Evolutionary conservation across 2,888 invertebrate genomes (phyloP).

Genomic region (Melieria picta): DNA sequence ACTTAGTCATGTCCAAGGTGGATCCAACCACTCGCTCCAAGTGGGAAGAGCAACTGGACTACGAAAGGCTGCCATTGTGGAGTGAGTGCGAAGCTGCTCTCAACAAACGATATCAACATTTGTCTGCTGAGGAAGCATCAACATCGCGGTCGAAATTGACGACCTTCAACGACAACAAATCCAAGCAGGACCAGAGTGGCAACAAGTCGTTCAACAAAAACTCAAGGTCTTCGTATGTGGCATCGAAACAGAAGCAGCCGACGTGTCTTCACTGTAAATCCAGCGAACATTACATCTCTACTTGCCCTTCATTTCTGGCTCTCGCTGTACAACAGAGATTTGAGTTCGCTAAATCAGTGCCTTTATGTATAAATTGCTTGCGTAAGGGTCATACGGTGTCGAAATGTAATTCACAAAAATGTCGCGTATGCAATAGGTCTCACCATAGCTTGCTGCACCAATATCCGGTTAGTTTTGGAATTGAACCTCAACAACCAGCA

Average conservation of each 20-base stretch:
- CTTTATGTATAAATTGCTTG: constrained; percentile 30
- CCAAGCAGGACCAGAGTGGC: not conserved
- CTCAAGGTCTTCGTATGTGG: not conserved
- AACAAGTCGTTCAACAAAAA: not conserved
- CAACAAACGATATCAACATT: constrained; percentile 32
- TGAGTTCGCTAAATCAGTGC: constrained; percentile 6
- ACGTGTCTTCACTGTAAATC: constrained; percentile 1
- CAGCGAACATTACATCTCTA: not conserved
- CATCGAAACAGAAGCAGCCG: not conserved
- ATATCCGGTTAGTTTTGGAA: constrained; percentile 29
- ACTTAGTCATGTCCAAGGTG: constrained; percentile 41
- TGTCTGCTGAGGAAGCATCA: constrained; percentile 17
- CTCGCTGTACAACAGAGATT: constrained; percentile 10
- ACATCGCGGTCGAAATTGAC: not conserved
- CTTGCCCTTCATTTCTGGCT: constrained; percentile 3
- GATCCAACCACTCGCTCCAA: constrained; percentile 32
- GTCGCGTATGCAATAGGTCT: constrained; percentile 34
- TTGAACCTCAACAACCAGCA: not conserved
- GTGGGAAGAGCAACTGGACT: constrained; percentile 34
- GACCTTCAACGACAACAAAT: not conserved
- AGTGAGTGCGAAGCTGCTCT: constrained; percentile 33
- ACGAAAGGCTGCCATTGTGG: constrained; percentile 36
- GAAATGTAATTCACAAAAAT: constrained; percentile 28
- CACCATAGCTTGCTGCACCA: constrained; percentile 35
- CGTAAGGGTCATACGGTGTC: constrained; percentile 37